Evolutionary conservation across 1,140 invertebrate genomes (phyloP).

Genomic region (Diachasmimorpha longicaudata): DNA sequence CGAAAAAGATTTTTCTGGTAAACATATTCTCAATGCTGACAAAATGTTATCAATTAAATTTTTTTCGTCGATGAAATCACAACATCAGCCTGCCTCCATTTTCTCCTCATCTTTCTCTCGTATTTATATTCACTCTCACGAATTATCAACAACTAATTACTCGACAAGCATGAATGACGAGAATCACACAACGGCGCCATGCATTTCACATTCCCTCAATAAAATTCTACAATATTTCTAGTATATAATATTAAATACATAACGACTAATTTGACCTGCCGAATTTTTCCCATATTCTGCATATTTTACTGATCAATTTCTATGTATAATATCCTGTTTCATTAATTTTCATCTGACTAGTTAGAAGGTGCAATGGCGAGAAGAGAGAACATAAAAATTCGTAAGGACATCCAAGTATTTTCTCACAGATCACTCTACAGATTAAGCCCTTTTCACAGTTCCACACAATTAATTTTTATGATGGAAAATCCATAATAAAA

Average conservation of each 20-base stretch:
- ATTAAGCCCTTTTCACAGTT: too few relatives aligned
- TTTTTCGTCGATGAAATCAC: neutral
- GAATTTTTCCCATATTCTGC: neutral
- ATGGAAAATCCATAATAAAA: too few relatives aligned
- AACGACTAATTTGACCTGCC: neutral
- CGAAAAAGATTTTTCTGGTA: too few relatives aligned
- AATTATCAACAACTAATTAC: slow-evolving; percentile 4
- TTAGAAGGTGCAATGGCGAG: neutral
- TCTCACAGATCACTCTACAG: too few relatives aligned
- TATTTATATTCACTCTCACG: neutral
- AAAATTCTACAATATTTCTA: neutral
- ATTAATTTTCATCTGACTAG: neutral
- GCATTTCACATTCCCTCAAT: neutral
- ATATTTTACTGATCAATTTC: neutral
- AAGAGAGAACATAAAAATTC: neutral
- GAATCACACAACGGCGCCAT: neutral
- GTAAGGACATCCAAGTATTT: neutral
- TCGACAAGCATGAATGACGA: neutral
- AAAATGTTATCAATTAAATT: too few relatives aligned
- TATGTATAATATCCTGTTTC: neutral
- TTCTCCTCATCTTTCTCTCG: neutral
- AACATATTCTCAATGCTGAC: too few relatives aligned
- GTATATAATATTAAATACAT: neutral
- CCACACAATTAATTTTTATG: too few relatives aligned
- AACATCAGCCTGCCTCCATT: neutral